Conservation (phyloP, 2,797 vertebrate genomes). For the Phrynocephalus vlangalii region DNA sequence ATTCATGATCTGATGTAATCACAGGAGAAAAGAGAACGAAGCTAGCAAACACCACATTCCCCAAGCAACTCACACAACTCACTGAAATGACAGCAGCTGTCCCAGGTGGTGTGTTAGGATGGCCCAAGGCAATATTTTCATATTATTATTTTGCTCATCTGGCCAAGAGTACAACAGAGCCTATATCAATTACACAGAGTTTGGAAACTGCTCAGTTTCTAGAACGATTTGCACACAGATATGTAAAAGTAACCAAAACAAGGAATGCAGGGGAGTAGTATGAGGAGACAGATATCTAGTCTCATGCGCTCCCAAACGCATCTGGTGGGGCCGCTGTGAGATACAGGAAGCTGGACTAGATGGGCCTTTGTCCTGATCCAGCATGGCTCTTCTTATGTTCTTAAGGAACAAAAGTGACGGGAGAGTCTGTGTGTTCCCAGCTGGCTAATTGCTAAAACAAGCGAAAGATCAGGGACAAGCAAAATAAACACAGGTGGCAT, state of each 20-base stretch:
- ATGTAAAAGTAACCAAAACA: not conserved
- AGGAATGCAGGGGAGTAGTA: not conserved
- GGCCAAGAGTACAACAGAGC: not conserved
- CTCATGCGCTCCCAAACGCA: no score
- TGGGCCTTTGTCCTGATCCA: no score
- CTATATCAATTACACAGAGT: not conserved
- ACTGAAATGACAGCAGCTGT: conserved; percentile 8
- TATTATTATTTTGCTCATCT: conserved; percentile 22
- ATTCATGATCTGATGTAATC: conserved; percentile 17
- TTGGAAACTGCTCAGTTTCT: not conserved
- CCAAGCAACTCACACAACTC: conserved; percentile 7
- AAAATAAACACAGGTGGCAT: not conserved
- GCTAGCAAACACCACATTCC: conserved; percentile 1
- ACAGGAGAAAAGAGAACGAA: conserved; percentile 2
- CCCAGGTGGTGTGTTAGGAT: not conserved
- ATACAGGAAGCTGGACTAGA: no score
- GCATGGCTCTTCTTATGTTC: no score
- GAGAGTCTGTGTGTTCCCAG: not conserved
- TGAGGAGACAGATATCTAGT: no score
- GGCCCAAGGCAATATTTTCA: conserved; percentile 7
- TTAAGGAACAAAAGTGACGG: no score
- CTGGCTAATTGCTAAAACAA: not conserved
- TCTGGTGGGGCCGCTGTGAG: no score
- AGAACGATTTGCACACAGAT: not conserved
- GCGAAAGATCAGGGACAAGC: not conserved